These are phyloP conservation scores for Sebastes minor DNA, from an alignment of 2,797 vertebrate species.

Conservation along the genomic window DNA sequence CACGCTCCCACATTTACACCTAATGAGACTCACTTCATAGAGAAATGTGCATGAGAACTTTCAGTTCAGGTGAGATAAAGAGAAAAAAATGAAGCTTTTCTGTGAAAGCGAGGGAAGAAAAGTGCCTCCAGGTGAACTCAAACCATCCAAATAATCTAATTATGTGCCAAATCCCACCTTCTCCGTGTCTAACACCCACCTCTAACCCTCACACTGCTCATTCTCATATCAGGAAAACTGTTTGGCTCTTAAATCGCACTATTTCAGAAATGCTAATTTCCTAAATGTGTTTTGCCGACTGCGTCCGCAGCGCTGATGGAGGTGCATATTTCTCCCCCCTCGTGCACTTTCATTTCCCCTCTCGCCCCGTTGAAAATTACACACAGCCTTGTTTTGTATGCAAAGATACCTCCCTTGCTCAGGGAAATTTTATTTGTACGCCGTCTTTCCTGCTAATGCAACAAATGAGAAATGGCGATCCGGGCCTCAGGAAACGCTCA, in stretches of 20 bases:
- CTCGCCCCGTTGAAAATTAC: slow-evolving; percentile 51
- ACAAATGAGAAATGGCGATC: slow-evolving; percentile 81
- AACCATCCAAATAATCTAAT: slow-evolving; percentile 26
- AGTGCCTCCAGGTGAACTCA: slow-evolving; percentile 22
- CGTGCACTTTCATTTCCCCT: slow-evolving; percentile 36
- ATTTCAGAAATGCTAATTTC: slow-evolving; percentile 60
- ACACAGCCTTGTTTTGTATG: slow-evolving; percentile 74
- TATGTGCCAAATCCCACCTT: not conserved
- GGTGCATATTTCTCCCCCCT: slow-evolving; percentile 43
- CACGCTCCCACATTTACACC: not conserved
- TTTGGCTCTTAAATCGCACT: slow-evolving; percentile 20
- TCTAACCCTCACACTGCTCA: slow-evolving; percentile 2
- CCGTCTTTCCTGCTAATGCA: slow-evolving; percentile 70
- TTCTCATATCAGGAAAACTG: slow-evolving; percentile 12
- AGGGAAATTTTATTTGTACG: slow-evolving; percentile 72
- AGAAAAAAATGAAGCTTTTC: slow-evolving; percentile 1
- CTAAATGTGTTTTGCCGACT: slow-evolving; percentile 52
- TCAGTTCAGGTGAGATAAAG: slow-evolving; percentile 23
- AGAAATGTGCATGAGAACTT: not conserved
- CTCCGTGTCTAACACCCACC: not conserved
- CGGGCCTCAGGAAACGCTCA: slow-evolving; percentile 70
- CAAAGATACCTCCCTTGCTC: slow-evolving; percentile 65
- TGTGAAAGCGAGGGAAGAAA: not conserved
- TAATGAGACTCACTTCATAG: not conserved
- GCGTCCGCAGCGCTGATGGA: slow-evolving; percentile 47